Evolutionary conservation across 2,888 invertebrate species (phyloP), one percentile per base, ranked within the genome.

Genomic region (Pterobdella sp.): DNA sequence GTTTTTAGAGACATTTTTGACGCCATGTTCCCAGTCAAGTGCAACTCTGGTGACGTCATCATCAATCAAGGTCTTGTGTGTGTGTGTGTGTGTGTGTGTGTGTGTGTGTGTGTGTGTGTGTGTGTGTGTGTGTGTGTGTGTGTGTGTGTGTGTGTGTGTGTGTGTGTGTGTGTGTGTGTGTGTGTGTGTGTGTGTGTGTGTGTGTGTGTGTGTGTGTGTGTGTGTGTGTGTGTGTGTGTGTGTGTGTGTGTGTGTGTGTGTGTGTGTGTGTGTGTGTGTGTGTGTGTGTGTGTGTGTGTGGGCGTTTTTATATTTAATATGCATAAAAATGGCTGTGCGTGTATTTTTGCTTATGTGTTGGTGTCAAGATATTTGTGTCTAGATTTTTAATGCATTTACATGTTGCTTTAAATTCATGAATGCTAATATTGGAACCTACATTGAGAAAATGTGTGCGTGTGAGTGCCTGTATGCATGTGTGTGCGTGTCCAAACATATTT

Each of bases 11-110:
- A 68, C 49, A 69, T 73, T 35, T 64, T 73, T 68, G 42, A 36
- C 85, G 98, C 97, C 77, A 98, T 98, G 98, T 98, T 97, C 84
- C 93, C 95, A 34, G 93, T 96, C 73, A 94, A 92, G 80, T 93
- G 93, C 85, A 87, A 92, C 77, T 90, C 92, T 56, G 94, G 93
- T 42, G 97, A 98, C 85, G 90, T 92, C 71, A 96, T 98, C 81
- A 98, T 98, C 80, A 90, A 92, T 80, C 97, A 97, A 85, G 86
- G 66, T 67, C 31, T 7, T n/a, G 71, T 7, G 29, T 63, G 49
- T n/a, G 26, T 63, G 35, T 42, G 65, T 67, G 68, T 4, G 70
- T 52, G 70, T 66, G 56, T 56, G 66, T 68, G 72, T 68, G 71
- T 37, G 73, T 73, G 72, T 37, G 73, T 73, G 72, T 60, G 75